Conservation (phyloP, 2,797 vertebrate species). For the Enteromius paludinosus region DNA sequence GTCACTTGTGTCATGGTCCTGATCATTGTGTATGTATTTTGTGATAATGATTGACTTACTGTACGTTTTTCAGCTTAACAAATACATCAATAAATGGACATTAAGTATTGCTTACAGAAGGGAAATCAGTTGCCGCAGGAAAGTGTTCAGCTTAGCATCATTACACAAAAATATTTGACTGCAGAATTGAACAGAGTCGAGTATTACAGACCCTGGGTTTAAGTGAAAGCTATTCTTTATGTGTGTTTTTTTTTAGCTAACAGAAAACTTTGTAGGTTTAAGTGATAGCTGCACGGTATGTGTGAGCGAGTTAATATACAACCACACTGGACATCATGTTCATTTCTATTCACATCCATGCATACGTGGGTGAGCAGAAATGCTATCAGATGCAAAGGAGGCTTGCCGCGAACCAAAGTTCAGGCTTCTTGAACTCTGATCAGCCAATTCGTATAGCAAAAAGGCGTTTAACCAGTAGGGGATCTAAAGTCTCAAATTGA, state of each 20-base stretch:
- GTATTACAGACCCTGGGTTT: neutral
- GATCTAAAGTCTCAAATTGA: neutral
- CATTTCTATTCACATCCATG: conserved; percentile 15
- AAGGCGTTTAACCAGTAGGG: neutral
- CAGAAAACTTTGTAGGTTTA: neutral
- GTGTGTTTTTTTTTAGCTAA: neutral
- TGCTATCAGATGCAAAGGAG: neutral
- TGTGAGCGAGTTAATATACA: neutral
- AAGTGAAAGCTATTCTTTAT: neutral
- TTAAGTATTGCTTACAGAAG: neutral
- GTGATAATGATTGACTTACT: neutral
- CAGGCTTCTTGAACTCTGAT: neutral
- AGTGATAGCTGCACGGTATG: neutral
- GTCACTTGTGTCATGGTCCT: neutral
- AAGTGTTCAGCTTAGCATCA: neutral
- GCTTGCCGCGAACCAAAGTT: neutral
- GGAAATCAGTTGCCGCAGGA: neutral
- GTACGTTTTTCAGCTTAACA: neutral
- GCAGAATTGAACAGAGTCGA: neutral
- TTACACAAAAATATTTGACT: neutral
- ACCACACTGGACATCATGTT: neutral
- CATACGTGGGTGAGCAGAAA: neutral
- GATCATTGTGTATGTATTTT: neutral
- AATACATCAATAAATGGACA: neutral
- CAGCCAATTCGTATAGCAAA: neutral